Percentiles rank a stretch among this genome's conserved stretches.
Evolutionary conservation across 2,797 vertebrate genomes (phyloP).

Genomic region (Lepilemur septentrionalis): DNA sequence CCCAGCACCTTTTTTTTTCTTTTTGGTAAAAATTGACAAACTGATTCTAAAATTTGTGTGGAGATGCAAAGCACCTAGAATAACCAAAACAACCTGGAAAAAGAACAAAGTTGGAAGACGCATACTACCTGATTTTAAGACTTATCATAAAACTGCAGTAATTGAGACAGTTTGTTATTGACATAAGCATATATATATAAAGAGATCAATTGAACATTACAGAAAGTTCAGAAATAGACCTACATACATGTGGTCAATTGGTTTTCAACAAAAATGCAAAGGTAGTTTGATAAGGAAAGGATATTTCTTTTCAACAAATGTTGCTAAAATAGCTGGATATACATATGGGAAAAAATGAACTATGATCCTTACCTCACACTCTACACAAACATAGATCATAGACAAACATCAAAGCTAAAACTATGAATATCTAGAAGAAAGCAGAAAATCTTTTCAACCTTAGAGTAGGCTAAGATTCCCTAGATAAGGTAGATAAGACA

Average conservation of each 20-base stretch:
- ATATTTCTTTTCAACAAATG: constrained; percentile 2
- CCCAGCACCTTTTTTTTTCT: neutral
- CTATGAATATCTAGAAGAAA: neutral
- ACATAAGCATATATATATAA: neutral
- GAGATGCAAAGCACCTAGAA: neutral
- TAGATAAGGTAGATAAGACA: neutral
- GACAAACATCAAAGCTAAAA: neutral
- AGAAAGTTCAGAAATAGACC: neutral
- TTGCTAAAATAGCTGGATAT: neutral
- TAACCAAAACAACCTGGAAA: neutral
- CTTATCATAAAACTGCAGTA: neutral
- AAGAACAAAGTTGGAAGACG: neutral
- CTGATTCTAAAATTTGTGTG: neutral
- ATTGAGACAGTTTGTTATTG: neutral
- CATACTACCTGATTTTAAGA: neutral
- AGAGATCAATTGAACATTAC: neutral
- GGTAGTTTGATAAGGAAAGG: neutral
- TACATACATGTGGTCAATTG: neutral
- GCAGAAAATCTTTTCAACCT: constrained; percentile 15
- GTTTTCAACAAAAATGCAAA: constrained; percentile 27
- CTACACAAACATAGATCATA: neutral
- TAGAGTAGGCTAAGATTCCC: neutral
- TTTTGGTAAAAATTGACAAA: neutral
- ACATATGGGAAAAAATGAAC: neutral
- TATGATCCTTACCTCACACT: neutral